phyloP scores from a whole-genome alignment of 2,888 invertebrate species.

The Nephrocerus scutellatus region DNA sequence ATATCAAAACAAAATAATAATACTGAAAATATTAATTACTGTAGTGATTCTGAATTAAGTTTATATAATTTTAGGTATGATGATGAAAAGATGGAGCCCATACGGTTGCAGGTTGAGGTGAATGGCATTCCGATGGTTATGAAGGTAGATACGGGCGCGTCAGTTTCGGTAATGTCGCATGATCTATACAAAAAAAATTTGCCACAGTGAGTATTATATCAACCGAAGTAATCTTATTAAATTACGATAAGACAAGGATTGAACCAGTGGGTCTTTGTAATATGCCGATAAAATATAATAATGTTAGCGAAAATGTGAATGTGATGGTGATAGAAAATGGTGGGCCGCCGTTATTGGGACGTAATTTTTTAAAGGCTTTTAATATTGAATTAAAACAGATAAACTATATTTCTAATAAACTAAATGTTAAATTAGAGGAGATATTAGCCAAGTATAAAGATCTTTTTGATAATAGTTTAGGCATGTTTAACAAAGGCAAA shows the following conservation, averaged over 20 bases:
- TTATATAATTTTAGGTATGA: conserved; percentile 10
- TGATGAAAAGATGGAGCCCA: conserved; percentile 8
- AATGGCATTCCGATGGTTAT: conserved; percentile 15
- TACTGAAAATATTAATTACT: conserved; percentile 11
- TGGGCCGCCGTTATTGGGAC: conserved; percentile 19
- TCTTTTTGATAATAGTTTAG: conserved; percentile 17
- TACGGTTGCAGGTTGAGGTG: conserved; percentile 11
- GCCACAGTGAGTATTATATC: conserved; percentile 1
- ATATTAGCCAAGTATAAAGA: conserved; percentile 9
- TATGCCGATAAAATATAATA: conserved; percentile 8
- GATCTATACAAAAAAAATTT: conserved; percentile 11
- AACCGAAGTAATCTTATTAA: conserved; percentile 10
- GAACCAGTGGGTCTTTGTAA: conserved; percentile 15
- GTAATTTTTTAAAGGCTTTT: conserved; percentile 17
- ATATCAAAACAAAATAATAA: conserved; percentile 6
- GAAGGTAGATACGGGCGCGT: conserved; percentile 21
- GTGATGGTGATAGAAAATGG: conserved; percentile 15
- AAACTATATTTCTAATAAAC: conserved; percentile 10
- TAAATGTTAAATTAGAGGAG: conserved; percentile 4
- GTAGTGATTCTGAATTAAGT: conserved; percentile 13
- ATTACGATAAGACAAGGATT: conserved; percentile 16
- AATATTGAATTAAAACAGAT: conserved; percentile 11
- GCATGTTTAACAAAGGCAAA: conserved; percentile 16
- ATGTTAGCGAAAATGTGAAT: conserved; percentile 8
- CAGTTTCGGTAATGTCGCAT: conserved; percentile 16